Evolutionary conservation across 37 sponge, comb jelly and placozoan genomes (phyloP).

Genomic region (Diacarnus erythraeanus): DNA sequence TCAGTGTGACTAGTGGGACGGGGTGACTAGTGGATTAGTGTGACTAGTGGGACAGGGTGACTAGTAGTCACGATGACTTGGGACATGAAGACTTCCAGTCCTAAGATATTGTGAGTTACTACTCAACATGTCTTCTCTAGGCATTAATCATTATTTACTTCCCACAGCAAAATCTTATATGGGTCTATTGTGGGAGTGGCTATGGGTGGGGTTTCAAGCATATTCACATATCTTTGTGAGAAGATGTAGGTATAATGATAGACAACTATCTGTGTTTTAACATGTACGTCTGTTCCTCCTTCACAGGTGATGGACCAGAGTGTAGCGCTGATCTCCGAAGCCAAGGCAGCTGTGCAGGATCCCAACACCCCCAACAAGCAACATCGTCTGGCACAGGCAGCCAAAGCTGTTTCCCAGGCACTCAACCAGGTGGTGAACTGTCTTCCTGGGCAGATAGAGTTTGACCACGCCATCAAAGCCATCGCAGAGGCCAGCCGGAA

Average conservation of each 20-base stretch:
- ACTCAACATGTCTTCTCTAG: too few species aligned
- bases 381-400: slow-evolving; percentile 83
- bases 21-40: too few species aligned
- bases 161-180: too few species aligned
- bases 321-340: slow-evolving; percentile 71
- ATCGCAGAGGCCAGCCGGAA: slow-evolving; percentile 87
- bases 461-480: slow-evolving; percentile 95
- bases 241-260: background rate
- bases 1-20: too few species aligned
- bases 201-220: too few species aligned
- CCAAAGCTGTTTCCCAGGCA: slow-evolving; percentile 95
- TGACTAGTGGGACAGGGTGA: too few species aligned
- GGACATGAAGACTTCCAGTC: too few species aligned
- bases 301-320: slow-evolving; percentile 82
- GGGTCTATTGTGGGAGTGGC: too few species aligned
- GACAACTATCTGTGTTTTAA: background rate
- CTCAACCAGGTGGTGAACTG: slow-evolving; percentile 94
- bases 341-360: slow-evolving; percentile 73
- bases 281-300: background rate
- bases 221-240: background rate
- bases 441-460: slow-evolving; percentile 94
- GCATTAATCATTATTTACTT: too few species aligned
- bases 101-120: too few species aligned
- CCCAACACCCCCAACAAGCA: slow-evolving; percentile 86
- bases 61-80: too few species aligned